A percentile compares a stretch with the other conserved stretches of the same genome.
Evolutionary conservation across 2,113 vertebrate genomes (phyloP).

Genomic region (Pedionomus torquatus): DNA sequence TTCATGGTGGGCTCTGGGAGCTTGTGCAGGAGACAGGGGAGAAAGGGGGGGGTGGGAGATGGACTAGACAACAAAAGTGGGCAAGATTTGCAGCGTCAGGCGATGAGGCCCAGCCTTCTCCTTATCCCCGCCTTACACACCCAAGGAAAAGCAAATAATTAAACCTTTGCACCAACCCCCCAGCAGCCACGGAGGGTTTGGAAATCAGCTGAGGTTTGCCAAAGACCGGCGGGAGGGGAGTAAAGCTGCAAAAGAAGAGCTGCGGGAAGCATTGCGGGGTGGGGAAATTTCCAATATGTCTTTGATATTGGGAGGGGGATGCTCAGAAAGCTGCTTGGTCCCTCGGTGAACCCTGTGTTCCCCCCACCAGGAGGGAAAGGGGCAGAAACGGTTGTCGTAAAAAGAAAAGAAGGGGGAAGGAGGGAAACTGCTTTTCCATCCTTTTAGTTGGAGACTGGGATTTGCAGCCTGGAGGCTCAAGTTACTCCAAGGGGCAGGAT

Average conservation of each 20-base stretch:
- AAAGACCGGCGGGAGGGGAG: neutral
- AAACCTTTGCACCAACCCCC: conserved; percentile 29
- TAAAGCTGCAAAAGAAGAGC: neutral
- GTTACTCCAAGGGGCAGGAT: conserved; percentile 32
- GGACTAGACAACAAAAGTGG: neutral
- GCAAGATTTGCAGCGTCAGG: neutral
- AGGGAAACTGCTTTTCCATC: neutral
- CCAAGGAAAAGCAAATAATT: conserved; percentile 51
- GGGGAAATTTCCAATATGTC: neutral
- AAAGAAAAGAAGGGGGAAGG: neutral
- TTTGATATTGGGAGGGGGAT: neutral
- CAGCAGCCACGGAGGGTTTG: neutral
- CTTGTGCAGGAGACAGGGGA: neutral
- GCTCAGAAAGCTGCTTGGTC: neutral
- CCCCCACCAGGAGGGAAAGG: neutral
- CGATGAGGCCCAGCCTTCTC: neutral
- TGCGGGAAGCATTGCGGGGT: neutral
- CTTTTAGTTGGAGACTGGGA: neutral
- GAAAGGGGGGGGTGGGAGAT: neutral
- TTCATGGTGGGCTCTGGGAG: conserved; percentile 31
- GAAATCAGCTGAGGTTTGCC: conserved; percentile 2
- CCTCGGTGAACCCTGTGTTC: neutral
- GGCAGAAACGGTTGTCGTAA: neutral
- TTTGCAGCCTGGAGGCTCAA: neutral
- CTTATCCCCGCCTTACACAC: neutral